Evolutionary conservation across 2,113 vertebrate genomes (phyloP).

Genomic region (Hippolais icterina): DNA sequence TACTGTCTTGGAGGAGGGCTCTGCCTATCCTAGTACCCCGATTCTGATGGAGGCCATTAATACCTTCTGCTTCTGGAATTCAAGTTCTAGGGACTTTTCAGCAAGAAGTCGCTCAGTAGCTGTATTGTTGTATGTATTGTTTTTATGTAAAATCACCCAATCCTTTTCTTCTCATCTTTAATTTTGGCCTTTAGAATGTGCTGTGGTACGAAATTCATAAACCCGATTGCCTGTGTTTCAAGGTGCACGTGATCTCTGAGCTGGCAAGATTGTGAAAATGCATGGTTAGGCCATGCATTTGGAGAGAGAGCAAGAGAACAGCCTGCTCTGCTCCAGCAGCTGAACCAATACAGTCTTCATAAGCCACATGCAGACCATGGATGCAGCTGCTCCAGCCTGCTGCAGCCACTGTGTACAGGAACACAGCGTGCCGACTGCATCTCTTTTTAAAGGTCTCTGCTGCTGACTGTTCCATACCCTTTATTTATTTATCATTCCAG

Average conservation of each 20-base stretch:
- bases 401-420: not conserved
- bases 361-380: not conserved
- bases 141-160: not conserved
- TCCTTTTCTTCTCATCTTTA: not conserved
- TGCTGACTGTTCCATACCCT: not conserved
- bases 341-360: not conserved
- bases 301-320: not conserved
- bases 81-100: not conserved
- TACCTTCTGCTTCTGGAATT: not conserved
- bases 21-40: rapidly evolving
- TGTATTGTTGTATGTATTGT: not conserved
- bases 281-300: not conserved
- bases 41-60: not conserved
- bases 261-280: not conserved
- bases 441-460: not conserved
- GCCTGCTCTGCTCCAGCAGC: not conserved
- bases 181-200: not conserved
- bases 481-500: not conserved
- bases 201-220: not conserved
- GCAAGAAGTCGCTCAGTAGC: not conserved
- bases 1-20: not conserved
- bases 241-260: not conserved
- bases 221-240: not conserved
- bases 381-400: not conserved
- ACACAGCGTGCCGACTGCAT: rapidly evolving